These are phyloP conservation scores for Ischnura elegans DNA, from an alignment of 2,888 invertebrate species.

Conservation along the genomic window DNA sequence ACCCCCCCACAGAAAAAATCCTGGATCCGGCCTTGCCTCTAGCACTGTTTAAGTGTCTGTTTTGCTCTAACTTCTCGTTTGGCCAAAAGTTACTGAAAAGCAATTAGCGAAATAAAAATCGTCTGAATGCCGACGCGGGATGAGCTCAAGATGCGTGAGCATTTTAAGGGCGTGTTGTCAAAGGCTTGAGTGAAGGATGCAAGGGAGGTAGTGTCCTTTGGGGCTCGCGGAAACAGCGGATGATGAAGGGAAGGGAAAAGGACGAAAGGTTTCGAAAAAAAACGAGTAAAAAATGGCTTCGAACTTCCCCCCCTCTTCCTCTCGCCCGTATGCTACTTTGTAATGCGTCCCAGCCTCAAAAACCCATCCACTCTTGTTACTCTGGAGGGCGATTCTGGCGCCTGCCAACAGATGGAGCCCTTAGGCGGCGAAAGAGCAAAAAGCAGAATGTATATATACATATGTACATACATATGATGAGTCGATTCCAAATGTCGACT, in stretches of 20 bases:
- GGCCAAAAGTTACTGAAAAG: no score
- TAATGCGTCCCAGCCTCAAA: neutral
- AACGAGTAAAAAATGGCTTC: neutral
- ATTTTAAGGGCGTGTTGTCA: neutral
- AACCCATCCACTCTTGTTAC: conserved; percentile 33
- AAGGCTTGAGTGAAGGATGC: neutral
- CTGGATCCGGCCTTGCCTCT: no score
- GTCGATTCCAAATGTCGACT: no score
- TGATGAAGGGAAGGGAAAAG: neutral
- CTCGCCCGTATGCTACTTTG: neutral
- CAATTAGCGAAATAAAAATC: no score
- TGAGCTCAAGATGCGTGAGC: neutral
- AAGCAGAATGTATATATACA: neutral
- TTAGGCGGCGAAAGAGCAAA: neutral
- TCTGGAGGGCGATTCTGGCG: neutral
- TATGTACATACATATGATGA: neutral
- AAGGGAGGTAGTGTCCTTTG: neutral
- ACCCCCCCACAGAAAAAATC: no score
- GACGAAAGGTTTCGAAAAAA: no score
- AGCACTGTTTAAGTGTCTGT: no score
- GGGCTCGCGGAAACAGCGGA: neutral
- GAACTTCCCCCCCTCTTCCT: neutral
- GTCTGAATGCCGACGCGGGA: neutral
- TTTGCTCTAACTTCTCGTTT: no score
- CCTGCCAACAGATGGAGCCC: conserved; percentile 15